phyloP scores from a whole-genome alignment of 2,888 invertebrate species.

The Helicoverpa assulta region DNA sequence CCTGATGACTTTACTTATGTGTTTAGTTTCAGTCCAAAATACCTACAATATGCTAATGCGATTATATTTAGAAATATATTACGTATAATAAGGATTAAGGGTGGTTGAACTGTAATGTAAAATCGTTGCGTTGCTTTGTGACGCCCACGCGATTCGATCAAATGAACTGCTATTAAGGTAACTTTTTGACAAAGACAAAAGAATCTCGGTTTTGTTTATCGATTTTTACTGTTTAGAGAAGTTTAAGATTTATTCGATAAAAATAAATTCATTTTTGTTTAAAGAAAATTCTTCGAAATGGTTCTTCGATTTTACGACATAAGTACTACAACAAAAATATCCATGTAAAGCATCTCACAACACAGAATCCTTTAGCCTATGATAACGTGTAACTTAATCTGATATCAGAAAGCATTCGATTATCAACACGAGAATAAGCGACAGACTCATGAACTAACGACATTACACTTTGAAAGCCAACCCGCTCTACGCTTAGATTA shows the following conservation, averaged over 20 bases:
- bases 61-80: not conserved
- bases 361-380: not conserved
- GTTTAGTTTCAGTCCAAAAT: constrained; percentile 22
- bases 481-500: constrained; percentile 1
- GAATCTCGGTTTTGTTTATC: not conserved
- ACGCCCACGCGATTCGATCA: not conserved
- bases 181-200: not conserved
- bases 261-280: too few relatives aligned
- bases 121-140: not conserved
- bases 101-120: not conserved
- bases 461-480: constrained; percentile 2
- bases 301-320: not conserved
- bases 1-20: constrained; percentile 37
- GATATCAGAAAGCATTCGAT: not conserved
- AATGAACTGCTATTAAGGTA: not conserved
- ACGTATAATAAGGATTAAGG: not conserved
- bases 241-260: too few relatives aligned
- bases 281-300: not conserved
- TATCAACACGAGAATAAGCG: constrained; percentile 3
- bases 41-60: not conserved
- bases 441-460: constrained; percentile 6
- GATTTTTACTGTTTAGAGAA: not conserved
- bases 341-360: not conserved
- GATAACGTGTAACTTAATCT: not conserved
- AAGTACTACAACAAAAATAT: not conserved